Percentiles rank a stretch among this genome's conserved stretches.
These are phyloP conservation scores for Erpobdella octoculata DNA, from an alignment of 2,888 invertebrate genomes.

Conservation along the genomic window DNA sequence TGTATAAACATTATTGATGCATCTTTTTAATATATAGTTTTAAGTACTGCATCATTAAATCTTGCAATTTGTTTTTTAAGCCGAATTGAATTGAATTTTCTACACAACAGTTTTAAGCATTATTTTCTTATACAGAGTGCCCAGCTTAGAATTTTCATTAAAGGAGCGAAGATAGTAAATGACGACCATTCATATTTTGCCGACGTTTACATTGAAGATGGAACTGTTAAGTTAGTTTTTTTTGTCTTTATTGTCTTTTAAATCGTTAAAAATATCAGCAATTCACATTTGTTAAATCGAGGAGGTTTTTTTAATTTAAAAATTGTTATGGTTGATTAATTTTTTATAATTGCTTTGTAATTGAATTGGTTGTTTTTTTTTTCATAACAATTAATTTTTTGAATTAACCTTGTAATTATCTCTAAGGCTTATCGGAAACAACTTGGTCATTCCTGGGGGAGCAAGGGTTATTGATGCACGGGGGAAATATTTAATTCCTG, in stretches of 20 bases:
- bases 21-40: no score
- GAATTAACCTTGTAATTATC: background rate
- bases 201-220: slow-evolving; percentile 94
- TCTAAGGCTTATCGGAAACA: slow-evolving; percentile 66
- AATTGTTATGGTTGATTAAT: no score
- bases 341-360: no score
- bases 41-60: no score
- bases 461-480: slow-evolving; percentile 84
- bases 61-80: no score
- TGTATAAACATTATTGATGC: no score
- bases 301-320: no score
- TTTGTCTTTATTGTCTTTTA: no score
- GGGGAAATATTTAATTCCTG: slow-evolving; percentile 80
- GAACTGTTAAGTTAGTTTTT: slow-evolving; percentile 76
- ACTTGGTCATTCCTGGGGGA: slow-evolving; percentile 69
- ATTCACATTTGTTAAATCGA: no score
- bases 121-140: slow-evolving; percentile 26
- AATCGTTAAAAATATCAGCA: no score
- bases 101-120: background rate
- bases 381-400: background rate
- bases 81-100: background rate
- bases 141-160: slow-evolving; percentile 64
- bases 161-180: slow-evolving; percentile 90
- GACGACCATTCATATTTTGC: slow-evolving; percentile 78
- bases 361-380: no score